Conservation (phyloP, 2,113 vertebrate genomes). For the Festucalex cinctus region DNA sequence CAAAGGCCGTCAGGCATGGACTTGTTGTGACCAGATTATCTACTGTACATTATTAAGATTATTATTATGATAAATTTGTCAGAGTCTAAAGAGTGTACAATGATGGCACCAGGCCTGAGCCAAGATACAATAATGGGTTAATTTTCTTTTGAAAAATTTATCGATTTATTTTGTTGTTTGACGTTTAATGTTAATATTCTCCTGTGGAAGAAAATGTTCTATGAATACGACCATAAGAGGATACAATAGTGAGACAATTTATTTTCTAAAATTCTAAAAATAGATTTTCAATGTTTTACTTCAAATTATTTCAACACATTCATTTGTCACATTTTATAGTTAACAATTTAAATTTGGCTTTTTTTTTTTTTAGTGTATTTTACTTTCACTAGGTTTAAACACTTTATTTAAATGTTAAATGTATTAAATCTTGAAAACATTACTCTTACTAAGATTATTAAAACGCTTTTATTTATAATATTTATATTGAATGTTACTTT, state of each 20-base stretch:
- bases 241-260: not conserved
- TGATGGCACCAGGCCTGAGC: not conserved
- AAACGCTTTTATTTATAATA: too few species aligned
- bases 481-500: too few species aligned
- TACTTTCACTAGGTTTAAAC: not conserved
- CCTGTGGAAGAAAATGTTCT: not conserved
- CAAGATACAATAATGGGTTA: not conserved
- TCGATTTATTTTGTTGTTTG: not conserved
- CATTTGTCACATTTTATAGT: not conserved
- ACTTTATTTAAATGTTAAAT: not conserved
- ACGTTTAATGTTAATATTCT: not conserved
- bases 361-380: not conserved
- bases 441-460: too few species aligned
- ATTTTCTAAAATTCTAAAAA: too few species aligned
- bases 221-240: not conserved
- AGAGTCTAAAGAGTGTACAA: not conserved
- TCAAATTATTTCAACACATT: not conserved
- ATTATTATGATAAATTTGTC: not conserved
- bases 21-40: slow-evolving; percentile 45
- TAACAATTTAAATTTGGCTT: not conserved
- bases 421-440: not conserved
- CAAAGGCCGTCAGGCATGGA: slow-evolving; percentile 61
- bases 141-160: not conserved
- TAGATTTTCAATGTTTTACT: too few species aligned
- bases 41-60: slow-evolving; percentile 2